Evolutionary conservation across 2,113 vertebrate species (phyloP), one percentile per base, ranked within the genome.

Genomic region (Aramus guarauna): DNA sequence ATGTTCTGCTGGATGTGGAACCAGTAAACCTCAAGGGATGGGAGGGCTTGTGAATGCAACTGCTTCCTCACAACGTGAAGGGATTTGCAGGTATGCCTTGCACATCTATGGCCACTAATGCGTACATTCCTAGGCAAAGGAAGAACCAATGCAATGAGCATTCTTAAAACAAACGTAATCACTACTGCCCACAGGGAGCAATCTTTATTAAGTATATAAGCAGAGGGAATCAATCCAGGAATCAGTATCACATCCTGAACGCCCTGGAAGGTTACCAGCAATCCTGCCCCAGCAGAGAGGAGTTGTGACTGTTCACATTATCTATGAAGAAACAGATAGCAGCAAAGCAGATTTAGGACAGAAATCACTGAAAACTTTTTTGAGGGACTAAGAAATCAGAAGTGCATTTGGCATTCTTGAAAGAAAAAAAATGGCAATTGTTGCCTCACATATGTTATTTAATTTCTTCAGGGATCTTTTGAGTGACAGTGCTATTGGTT

Each of bases 21-120:
- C 11, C 45, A 74, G 36, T 29, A 45, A 85, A 16, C 55, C 64
- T 83, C 56, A 48, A 66, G 79, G n/a, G 36, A 47, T 78, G 23
- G 52, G 60, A 75, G 12, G n/a, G 18, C 22, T 55, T 58, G 41
- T 26, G 63, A 56, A 69, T 37, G 45, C 26, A 47, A 9, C 20
- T 32, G 10, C 15, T 18, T 62, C 55, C 69, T 71, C 50, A 12
- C 12, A 22, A 26, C 0, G 0, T 36, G 47, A 86, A 56, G 69
- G 34, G 59, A 47, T 8, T 66, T 48, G 39, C 77, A 45, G 24
- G 22, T 26, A 5, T 14, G 20, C 47, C 26, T 19, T 56, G 45
- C 37, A 34, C 43, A 26, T 39, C 43, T 39, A 4, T 18, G 19
- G 26, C 39, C 53, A n/a, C 48, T 34, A 34, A 59, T 6, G 14